These are phyloP conservation scores for Cottoperca gobio DNA, from an alignment of 2,797 vertebrate genomes.

Conservation along the genomic window DNA sequence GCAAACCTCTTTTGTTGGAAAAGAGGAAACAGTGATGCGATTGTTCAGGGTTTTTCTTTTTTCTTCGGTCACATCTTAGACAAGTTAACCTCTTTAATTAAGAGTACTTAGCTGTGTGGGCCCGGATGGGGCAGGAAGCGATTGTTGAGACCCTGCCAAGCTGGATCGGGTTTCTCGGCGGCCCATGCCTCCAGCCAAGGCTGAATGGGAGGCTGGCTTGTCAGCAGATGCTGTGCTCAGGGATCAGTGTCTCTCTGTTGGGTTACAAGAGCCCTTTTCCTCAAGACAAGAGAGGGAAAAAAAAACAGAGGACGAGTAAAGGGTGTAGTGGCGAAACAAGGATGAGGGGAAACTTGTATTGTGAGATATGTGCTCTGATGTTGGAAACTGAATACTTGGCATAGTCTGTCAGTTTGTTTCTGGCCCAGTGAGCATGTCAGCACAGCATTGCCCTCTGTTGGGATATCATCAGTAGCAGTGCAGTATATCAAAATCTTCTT, in stretches of 20 bases:
- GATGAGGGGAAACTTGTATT: slow-evolving; percentile 77
- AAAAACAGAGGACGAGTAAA: slow-evolving; percentile 69
- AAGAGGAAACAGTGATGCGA: slow-evolving; percentile 80
- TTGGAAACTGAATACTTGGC: slow-evolving; percentile 81
- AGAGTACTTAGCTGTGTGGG: slow-evolving; percentile 84
- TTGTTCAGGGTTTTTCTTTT: slow-evolving; percentile 73
- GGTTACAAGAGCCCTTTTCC: slow-evolving; percentile 81
- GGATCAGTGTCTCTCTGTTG: slow-evolving; percentile 84
- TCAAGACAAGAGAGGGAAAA: slow-evolving; percentile 75
- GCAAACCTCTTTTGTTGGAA: slow-evolving; percentile 75
- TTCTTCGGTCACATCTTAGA: slow-evolving; percentile 82
- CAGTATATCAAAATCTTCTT: slow-evolving; percentile 71
- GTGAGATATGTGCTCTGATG: slow-evolving; percentile 79
- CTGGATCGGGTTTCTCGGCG: slow-evolving; percentile 86
- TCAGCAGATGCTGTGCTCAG: slow-evolving; percentile 88
- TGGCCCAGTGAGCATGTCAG: slow-evolving; percentile 81
- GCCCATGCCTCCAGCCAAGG: slow-evolving; percentile 81
- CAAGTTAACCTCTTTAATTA: slow-evolving; percentile 86
- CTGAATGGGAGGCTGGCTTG: slow-evolving; percentile 87
- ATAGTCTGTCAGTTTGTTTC: slow-evolving; percentile 80
- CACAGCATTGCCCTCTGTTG: slow-evolving; percentile 71
- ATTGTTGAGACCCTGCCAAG: slow-evolving; percentile 85
- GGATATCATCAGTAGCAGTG: slow-evolving; percentile 72
- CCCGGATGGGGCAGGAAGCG: slow-evolving; percentile 84
- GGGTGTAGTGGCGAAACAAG: slow-evolving; percentile 73